Evolutionary conservation across 2,888 invertebrate species (phyloP).

Genomic region (Tiliacea citrago): DNA sequence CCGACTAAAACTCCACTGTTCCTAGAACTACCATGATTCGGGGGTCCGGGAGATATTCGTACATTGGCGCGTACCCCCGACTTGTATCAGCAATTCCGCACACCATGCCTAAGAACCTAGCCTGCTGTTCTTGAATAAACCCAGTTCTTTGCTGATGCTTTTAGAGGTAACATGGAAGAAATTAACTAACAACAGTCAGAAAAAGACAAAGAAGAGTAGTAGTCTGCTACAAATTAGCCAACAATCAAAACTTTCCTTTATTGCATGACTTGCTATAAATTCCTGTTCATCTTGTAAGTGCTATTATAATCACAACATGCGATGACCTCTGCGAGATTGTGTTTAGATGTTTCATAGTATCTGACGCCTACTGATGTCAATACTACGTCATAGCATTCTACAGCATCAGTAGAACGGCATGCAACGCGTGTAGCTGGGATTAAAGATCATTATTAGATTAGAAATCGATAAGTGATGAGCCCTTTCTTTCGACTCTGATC

Average conservation of each 20-base stretch:
- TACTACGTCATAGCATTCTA: constrained; percentile 23
- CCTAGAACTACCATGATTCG: too few species aligned
- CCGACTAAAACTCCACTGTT: too few species aligned
- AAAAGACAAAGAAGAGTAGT: too few species aligned
- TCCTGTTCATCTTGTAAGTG: constrained; percentile 8
- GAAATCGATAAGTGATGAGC: background rate
- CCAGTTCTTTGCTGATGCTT: too few species aligned
- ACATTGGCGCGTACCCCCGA: too few species aligned
- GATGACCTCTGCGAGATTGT: constrained; percentile 35
- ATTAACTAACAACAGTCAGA: too few species aligned
- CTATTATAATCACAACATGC: constrained; percentile 12
- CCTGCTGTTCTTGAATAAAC: too few species aligned
- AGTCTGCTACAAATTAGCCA: too few species aligned
- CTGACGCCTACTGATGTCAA: constrained; percentile 30
- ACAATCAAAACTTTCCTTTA: constrained; percentile 27
- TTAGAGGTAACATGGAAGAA: too few species aligned
- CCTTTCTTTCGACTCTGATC: background rate
- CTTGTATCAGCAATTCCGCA: too few species aligned
- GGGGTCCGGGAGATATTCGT: too few species aligned
- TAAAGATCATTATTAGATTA: constrained; percentile 29
- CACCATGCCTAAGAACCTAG: too few species aligned
- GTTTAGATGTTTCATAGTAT: constrained; percentile 11
- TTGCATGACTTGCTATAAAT: constrained; percentile 9
- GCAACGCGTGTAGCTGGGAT: constrained; percentile 6
- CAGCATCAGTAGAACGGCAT: constrained; percentile 11